Percentiles rank a stretch among this genome's conserved stretches.
phyloP scores from a whole-genome alignment of 2,888 invertebrate species.

The Nesidiocoris tenuis region DNA sequence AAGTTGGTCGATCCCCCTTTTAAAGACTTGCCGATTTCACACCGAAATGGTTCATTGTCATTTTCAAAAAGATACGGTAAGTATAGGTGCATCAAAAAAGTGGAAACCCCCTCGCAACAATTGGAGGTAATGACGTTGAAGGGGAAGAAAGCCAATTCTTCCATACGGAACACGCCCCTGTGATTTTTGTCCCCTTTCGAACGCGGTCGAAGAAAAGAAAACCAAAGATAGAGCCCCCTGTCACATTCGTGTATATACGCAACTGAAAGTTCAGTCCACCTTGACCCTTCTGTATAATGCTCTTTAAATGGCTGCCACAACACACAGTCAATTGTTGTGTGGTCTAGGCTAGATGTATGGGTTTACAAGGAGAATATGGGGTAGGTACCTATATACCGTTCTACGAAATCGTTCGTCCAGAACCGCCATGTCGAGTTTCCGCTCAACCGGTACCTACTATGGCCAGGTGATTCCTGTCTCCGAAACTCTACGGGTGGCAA shows the following conservation, averaged over 20 bases:
- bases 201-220: slow-evolving; percentile 7
- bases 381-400: slow-evolving; percentile 19
- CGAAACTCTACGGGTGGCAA: slow-evolving; percentile 13
- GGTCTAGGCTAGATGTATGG: slow-evolving; percentile 11
- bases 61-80: slow-evolving; percentile 6
- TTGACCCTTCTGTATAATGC: slow-evolving; percentile 28
- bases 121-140: slow-evolving; percentile 27
- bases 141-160: slow-evolving; percentile 16
- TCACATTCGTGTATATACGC: not conserved
- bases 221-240: not conserved
- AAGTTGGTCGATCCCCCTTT: slow-evolving; percentile 18
- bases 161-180: slow-evolving; percentile 31
- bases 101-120: slow-evolving; percentile 6
- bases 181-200: slow-evolving; percentile 11
- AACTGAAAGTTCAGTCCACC: not conserved
- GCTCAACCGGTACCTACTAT: slow-evolving; percentile 8
- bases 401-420: slow-evolving; percentile 9
- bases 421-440: not conserved
- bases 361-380: not conserved
- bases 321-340: slow-evolving; percentile 21
- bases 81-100: not conserved
- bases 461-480: slow-evolving; percentile 18
- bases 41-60: slow-evolving; percentile 11
- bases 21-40: slow-evolving; percentile 32
- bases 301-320: slow-evolving; percentile 37